Evolutionary conservation across 2,888 invertebrate species (phyloP).

Genomic region (Leptinotarsa rubiginosa): DNA sequence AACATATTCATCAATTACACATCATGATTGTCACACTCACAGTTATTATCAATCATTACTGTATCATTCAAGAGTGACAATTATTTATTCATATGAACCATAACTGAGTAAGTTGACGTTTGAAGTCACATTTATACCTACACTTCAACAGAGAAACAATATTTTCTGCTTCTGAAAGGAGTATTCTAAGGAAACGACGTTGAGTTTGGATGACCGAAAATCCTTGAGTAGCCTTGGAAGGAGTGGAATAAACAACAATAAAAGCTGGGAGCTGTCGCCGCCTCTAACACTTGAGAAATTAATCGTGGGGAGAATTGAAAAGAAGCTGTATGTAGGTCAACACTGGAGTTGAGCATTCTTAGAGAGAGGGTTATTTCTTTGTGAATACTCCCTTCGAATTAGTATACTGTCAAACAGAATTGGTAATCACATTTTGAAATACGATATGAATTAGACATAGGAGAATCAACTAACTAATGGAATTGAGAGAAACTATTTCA

Average conservation of each 20-base stretch:
- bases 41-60: too few relatives aligned
- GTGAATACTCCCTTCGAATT: background rate
- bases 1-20: too few relatives aligned
- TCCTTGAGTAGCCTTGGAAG: background rate
- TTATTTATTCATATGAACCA: too few relatives aligned
- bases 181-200: background rate
- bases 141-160: background rate
- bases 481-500: too few relatives aligned
- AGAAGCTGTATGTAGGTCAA: constrained; percentile 1
- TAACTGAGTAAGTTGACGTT: too few relatives aligned
- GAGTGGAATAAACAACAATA: constrained; percentile 6
- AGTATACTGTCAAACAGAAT: background rate
- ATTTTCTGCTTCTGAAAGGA: background rate
- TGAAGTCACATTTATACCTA: too few relatives aligned
- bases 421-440: background rate
- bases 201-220: background rate
- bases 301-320: constrained; percentile 11
- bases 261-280: constrained; percentile 1
- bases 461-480: too few relatives aligned
- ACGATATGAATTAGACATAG: too few relatives aligned
- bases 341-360: constrained; percentile 8
- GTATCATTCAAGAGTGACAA: too few relatives aligned
- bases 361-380: background rate
- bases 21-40: too few relatives aligned
- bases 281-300: constrained; percentile 5